Evolutionary conservation across 2,888 invertebrate genomes (phyloP), one percentile per base, ranked within the genome.

Genomic region (Sthenelais limicola): DNA sequence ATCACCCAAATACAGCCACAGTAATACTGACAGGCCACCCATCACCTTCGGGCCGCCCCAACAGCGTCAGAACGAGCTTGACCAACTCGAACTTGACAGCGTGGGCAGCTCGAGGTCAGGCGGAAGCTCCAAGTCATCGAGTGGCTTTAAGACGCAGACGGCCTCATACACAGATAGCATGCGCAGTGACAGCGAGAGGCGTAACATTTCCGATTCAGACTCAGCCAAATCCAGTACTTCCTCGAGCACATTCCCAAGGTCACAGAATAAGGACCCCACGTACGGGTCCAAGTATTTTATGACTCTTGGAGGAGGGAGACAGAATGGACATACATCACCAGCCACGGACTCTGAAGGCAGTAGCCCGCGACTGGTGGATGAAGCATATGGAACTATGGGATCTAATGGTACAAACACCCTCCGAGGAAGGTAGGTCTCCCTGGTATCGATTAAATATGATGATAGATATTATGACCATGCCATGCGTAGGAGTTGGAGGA

Each of bases 331-430:
- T 43, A 51, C 68, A 35, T 67, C 67, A 21, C 68, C 68, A 18
- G 35, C 68, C 24, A 51, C 35, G n/a, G 28, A 62, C 58, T 48
- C 71, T 15, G 71, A 58, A 21, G 58, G 62, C n/a, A 71, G 58
- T n/a, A 71, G 69, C 32, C 74, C 74, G 3, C 43, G 74, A n/a
- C 68, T 79, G 71, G 74, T 78, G 26, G 79, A 79, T 47, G 79
- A 79, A 66, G 79, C 79, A 0, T 79, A 79, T 47, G 79, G 79
- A 3, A 78, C 78, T 1, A 74, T 78, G 70, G 76, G 78, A 9
- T 71, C 67, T 15, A 66, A 71, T 18, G 68, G 68, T 9, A 49
- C 70, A 2, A 49, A 58, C n/a, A 76, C 68, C 7, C 68, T 76
- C 32, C 68, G 73, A 9, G 76, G 75, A 21, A 54, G 52, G 32